Percentiles rank a stretch among this genome's conserved stretches.
Conservation (phyloP, 53 echinoderm and acorn worm species). For the Paelopatides confundens region DNA sequence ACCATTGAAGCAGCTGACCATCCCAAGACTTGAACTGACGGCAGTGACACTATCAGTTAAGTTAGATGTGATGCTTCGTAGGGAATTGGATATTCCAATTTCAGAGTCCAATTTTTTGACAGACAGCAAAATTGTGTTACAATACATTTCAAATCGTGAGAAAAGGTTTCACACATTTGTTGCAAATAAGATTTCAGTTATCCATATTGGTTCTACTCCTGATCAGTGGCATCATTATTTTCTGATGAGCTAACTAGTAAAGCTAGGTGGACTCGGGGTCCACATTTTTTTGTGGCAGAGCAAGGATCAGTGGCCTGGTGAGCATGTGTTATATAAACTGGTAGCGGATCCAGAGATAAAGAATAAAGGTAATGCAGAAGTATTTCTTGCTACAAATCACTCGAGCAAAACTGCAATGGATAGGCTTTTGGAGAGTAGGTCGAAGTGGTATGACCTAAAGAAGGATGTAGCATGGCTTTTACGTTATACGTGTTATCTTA, state of each 20-base stretch:
- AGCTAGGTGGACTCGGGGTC: conserved; percentile 69
- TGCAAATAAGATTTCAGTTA: conserved; percentile 61
- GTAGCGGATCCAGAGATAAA: not conserved
- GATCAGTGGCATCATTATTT: conserved; percentile 67
- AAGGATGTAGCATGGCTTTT: conserved; percentile 59
- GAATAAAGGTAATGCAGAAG: too few species aligned
- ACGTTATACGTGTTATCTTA: conserved; percentile 17
- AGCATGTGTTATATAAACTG: not conserved
- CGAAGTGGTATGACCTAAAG: conserved; percentile 56
- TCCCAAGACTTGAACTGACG: conserved; percentile 59
- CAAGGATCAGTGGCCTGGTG: conserved; percentile 46
- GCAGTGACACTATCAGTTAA: conserved; percentile 57
- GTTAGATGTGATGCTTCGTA: conserved; percentile 42
- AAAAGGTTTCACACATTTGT: conserved; percentile 70
- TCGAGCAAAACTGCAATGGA: too few species aligned
- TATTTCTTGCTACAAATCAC: too few species aligned
- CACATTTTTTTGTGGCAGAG: conserved; percentile 59
- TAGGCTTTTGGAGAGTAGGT: conserved; percentile 33
- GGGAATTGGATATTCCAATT: conserved; percentile 56
- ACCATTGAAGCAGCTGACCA: conserved; percentile 44
- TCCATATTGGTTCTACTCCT: conserved; percentile 42
- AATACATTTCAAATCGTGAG: conserved; percentile 51
- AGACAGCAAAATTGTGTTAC: conserved; percentile 64
- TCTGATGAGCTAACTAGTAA: conserved; percentile 53
- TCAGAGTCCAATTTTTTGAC: conserved; percentile 42